Conservation (phyloP, 2,888 invertebrate genomes). For the Lagria hirta region DNA sequence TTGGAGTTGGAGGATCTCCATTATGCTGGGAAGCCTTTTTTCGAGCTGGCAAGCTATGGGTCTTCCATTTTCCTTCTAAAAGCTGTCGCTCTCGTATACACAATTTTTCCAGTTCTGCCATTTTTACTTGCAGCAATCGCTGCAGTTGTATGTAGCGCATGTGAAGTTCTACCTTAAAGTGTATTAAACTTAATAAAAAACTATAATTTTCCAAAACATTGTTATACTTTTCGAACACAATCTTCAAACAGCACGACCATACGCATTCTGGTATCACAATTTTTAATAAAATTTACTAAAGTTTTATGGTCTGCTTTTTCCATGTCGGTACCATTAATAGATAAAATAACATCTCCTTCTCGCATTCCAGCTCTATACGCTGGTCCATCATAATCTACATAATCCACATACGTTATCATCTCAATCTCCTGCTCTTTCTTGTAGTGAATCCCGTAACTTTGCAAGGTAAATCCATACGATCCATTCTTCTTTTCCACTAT, state of each 20-base stretch:
- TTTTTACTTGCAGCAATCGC: slow-evolving; percentile 78
- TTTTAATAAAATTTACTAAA: slow-evolving; percentile 88
- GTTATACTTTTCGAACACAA: slow-evolving; percentile 82
- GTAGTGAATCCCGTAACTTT: slow-evolving; percentile 97
- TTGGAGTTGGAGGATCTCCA: slow-evolving; percentile 58
- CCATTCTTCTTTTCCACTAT: slow-evolving; percentile 89
- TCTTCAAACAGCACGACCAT: slow-evolving; percentile 97
- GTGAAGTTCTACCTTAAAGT: slow-evolving; percentile 76
- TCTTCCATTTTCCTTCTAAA: slow-evolving; percentile 85
- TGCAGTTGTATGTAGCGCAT: slow-evolving; percentile 91
- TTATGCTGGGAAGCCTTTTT: slow-evolving; percentile 69
- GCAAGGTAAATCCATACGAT: slow-evolving; percentile 92
- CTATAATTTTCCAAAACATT: too few species aligned
- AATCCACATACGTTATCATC: slow-evolving; percentile 96
- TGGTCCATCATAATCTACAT: slow-evolving; percentile 89
- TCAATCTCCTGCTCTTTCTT: slow-evolving; percentile 93
- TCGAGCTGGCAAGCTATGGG: slow-evolving; percentile 82
- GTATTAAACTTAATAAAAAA: slow-evolving; percentile 9
- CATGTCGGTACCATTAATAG: slow-evolving; percentile 95
- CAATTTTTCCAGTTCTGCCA: slow-evolving; percentile 80
- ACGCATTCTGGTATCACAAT: slow-evolving; percentile 86
- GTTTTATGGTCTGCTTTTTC: slow-evolving; percentile 93
- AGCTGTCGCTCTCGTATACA: slow-evolving; percentile 80
- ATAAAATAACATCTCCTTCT: slow-evolving; percentile 93
- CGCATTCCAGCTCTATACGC: slow-evolving; percentile 93